Conservation (phyloP, 2,113 vertebrate species). For the Fregetta grallaria region DNA sequence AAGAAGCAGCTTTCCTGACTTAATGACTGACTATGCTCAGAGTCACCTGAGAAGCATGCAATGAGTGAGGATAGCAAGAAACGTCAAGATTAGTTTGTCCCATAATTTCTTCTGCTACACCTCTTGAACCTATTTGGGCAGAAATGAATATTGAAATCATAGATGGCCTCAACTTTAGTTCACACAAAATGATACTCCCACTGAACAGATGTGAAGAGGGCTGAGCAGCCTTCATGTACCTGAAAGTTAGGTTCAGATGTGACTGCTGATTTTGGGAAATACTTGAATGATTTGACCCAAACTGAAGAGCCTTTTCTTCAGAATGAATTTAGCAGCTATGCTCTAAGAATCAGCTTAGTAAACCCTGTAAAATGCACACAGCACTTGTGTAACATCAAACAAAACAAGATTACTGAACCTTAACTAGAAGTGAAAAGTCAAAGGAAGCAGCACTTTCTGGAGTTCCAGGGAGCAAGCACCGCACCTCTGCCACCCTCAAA, state of each 20-base stretch:
- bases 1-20: not conserved
- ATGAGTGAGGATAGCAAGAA: not conserved
- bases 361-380: not conserved
- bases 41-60: not conserved
- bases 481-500: not conserved
- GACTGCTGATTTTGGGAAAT: not conserved
- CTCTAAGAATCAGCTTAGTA: not conserved
- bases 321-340: not conserved
- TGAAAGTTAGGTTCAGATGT: not conserved
- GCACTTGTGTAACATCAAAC: accelerated
- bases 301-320: not conserved
- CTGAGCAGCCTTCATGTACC: not conserved
- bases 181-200: not conserved
- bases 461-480: not conserved
- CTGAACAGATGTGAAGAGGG: not conserved
- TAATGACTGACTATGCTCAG: not conserved
- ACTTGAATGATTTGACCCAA: not conserved
- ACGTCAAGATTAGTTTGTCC: not conserved
- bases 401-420: not conserved
- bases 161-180: not conserved
- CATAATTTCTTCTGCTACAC: not conserved
- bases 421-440: not conserved
- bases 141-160: not conserved
- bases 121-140: not conserved
- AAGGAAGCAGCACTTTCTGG: not conserved